These are phyloP conservation scores for Drosophila sp. DNA, from an alignment of 1,140 invertebrate species.

Conservation along the genomic window DNA sequence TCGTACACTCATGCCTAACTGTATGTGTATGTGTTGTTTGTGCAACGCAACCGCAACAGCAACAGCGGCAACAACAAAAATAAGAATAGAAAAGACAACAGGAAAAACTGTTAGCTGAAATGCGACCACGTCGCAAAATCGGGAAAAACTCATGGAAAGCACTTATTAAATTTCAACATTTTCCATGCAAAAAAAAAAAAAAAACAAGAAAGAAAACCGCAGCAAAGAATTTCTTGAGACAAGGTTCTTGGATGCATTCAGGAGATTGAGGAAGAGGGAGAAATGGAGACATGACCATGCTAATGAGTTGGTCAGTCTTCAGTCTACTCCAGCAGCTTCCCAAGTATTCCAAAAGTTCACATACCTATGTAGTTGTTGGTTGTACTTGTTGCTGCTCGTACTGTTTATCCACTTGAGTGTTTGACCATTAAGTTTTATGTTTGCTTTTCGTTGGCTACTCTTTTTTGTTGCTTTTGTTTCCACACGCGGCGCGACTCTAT, in stretches of 20 bases:
- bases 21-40: constrained; percentile 30
- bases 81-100: constrained; percentile 56
- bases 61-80: constrained; percentile 16
- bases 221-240: constrained; percentile 33
- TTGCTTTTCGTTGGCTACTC: constrained; percentile 39
- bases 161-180: constrained; percentile 78
- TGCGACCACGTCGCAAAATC: constrained; percentile 32
- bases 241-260: constrained; percentile 11
- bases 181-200: constrained; percentile 60
- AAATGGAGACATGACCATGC: constrained; percentile 27
- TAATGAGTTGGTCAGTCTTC: constrained; percentile 35
- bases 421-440: constrained; percentile 48
- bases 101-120: constrained; percentile 67
- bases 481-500: constrained; percentile 10
- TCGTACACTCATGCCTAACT: constrained; percentile 20
- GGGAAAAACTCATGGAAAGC: constrained; percentile 58
- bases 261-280: background rate
- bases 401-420: constrained; percentile 57
- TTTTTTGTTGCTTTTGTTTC: constrained; percentile 23
- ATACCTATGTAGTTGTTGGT: constrained; percentile 49
- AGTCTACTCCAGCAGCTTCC: background rate
- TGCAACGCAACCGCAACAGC: constrained; percentile 48
- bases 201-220: constrained; percentile 27
- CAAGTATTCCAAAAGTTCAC: constrained; percentile 42
- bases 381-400: constrained; percentile 20